Evolutionary conservation across 2,888 invertebrate species (phyloP).

Genomic region (Slavum lentiscoides): DNA sequence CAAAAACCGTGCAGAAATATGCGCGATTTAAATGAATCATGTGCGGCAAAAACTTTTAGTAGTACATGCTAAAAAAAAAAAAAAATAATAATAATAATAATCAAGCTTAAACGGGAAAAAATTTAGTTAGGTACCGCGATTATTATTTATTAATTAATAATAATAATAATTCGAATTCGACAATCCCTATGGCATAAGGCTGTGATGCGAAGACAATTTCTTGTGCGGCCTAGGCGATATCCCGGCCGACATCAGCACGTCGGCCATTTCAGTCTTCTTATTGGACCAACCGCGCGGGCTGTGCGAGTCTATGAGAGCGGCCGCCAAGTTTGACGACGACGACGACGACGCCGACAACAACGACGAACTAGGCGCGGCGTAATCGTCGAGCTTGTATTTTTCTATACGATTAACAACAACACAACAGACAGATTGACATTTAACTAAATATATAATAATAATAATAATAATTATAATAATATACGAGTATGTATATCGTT

Average conservation of each 20-base stretch:
- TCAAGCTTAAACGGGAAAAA: neutral
- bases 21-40: neutral
- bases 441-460: too few relatives aligned
- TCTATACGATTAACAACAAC: neutral
- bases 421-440: neutral
- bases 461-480: too few relatives aligned
- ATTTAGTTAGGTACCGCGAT: neutral
- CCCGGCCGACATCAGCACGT: conserved; percentile 60
- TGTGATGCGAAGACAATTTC: conserved; percentile 65
- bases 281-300: neutral
- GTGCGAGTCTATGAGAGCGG: conserved; percentile 65
- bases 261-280: conserved; percentile 61
- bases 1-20: neutral
- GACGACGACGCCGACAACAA: conserved; percentile 52
- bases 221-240: conserved; percentile 73
- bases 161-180: conserved; percentile 1
- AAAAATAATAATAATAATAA: neutral
- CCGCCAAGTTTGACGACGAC: conserved; percentile 65
- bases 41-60: too few relatives aligned
- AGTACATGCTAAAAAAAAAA: neutral
- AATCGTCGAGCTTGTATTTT: conserved; percentile 48
- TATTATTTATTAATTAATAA: neutral
- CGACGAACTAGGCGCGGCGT: conserved; percentile 54
- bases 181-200: conserved; percentile 1
- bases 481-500: too few relatives aligned